Evolutionary conservation across 2,888 invertebrate species (phyloP), one percentile per base, ranked within the genome.

Genomic region (Amphimallon solstitiale): DNA sequence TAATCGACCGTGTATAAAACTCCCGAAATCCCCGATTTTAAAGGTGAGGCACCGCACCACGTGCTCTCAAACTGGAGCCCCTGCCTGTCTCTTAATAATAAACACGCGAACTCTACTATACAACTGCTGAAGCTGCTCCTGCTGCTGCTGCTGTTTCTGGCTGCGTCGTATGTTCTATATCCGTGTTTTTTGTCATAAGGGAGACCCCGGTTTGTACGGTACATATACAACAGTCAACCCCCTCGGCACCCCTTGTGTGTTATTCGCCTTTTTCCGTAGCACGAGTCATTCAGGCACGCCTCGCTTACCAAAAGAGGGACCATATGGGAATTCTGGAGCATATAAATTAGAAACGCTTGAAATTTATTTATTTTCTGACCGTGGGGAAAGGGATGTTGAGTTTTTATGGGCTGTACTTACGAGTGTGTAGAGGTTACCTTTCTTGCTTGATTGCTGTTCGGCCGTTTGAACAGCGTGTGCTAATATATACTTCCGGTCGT

Each of bases 271-370:
- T 9, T 29, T 21, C 46, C 37, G 48, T 59, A 63, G 67, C 67
- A 67, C 67, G 67, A 67, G 67, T 63, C 67, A 59, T 21, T 7
- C 43, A 49, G 63, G 67, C 67, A 63, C 67, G 63, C 67, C 67
- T 56, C 46, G 23, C 52, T 19, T 29, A 15, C 45, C 51, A 38
- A 37, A 37, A 23, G 48, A 38, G 40, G 7, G 63, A 63, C 67
- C 63, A 67, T 67, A 63, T 59, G 67, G 63, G 63, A 63, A 63
- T 63, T 40, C 59, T 43, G 40, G 45, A 45, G 35, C 35, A 62
- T 52, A 43, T 59, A 62, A 61, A 66, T 66, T 66, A 52, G 56
- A 62, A 66, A 59, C 59, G 54, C 38, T 46, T 46, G 29, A 54
- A 54, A 60, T 52, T 52, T 65, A 56, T 66, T 66, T 63, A 49